Percentiles rank a stretch among this genome's conserved stretches.
Evolutionary conservation across 2,113 vertebrate genomes (phyloP).

Genomic region (Tachysurus vachellii): DNA sequence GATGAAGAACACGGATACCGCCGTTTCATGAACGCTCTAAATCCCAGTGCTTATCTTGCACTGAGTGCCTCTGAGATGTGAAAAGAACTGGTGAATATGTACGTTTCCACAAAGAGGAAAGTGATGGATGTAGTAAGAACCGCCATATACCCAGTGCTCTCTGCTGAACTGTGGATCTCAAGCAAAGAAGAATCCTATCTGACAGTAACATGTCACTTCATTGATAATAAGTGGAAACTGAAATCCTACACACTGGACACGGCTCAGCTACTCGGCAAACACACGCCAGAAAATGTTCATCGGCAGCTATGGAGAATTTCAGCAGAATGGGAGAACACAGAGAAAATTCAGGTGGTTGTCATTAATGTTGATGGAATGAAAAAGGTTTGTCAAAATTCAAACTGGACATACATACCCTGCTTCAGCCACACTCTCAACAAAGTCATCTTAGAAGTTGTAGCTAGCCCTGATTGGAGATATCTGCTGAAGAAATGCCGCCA

Average conservation of each 20-base stretch:
- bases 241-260: slow-evolving; percentile 42
- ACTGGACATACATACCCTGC: slow-evolving; percentile 45
- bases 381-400: not conserved
- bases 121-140: not conserved
- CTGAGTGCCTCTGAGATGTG: slow-evolving; percentile 1
- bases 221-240: slow-evolving; percentile 28
- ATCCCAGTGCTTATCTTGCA: not conserved
- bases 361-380: slow-evolving; percentile 31
- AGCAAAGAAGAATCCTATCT: slow-evolving; percentile 29
- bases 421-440: slow-evolving; percentile 41
- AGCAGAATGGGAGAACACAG: slow-evolving; percentile 23
- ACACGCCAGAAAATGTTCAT: slow-evolving; percentile 13
- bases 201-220: slow-evolving; percentile 45
- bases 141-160: slow-evolving; percentile 24
- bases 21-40: slow-evolving; percentile 3
- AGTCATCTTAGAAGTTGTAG: slow-evolving; percentile 24
- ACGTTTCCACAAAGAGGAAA: not conserved
- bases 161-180: slow-evolving; percentile 45
- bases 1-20: slow-evolving; percentile 37
- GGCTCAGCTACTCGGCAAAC: not conserved
- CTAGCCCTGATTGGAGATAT: not conserved
- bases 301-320: slow-evolving; percentile 38
- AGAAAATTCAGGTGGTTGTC: slow-evolving; percentile 36
- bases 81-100: slow-evolving; percentile 21
- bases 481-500: slow-evolving; percentile 31